Conservation (phyloP, 2,888 invertebrate species). For the Taphrorychus bicolor region DNA sequence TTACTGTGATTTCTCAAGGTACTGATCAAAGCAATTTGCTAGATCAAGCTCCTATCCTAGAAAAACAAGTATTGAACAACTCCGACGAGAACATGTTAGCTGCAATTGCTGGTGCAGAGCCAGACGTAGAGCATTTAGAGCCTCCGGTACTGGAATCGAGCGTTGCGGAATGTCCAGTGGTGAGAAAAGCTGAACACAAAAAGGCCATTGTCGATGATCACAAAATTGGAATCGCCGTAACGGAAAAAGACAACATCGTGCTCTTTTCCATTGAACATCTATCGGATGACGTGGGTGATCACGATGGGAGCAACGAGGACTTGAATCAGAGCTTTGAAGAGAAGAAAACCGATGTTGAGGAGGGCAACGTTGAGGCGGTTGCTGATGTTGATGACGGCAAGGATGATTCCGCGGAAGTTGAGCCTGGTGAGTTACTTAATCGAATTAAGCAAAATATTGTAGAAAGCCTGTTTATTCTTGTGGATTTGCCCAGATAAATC, state of each 20-base stretch:
- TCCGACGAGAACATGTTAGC: constrained; percentile 36
- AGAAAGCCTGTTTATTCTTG: no score
- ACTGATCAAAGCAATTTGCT: background rate
- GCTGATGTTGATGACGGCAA: background rate
- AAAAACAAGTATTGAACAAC: constrained; percentile 26
- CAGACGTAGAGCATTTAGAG: constrained; percentile 27
- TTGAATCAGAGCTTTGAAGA: constrained; percentile 26
- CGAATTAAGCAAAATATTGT: no score
- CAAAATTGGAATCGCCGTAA: constrained; percentile 33
- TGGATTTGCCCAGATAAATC: no score
- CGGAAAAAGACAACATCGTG: constrained; percentile 35
- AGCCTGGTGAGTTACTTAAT: background rate
- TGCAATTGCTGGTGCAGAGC: background rate
- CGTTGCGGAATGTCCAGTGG: constrained; percentile 6
- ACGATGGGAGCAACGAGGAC: constrained; percentile 37
- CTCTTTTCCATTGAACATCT: constrained; percentile 32
- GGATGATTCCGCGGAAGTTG: no score
- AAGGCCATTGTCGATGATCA: constrained; percentile 12
- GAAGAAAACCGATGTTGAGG: constrained; percentile 14
- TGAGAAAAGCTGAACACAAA: background rate
- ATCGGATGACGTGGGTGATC: constrained; percentile 21
- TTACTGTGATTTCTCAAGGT: background rate
- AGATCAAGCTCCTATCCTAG: constrained; percentile 26
- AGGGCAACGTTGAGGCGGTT: background rate
- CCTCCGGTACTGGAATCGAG: constrained; percentile 37